Evolutionary conservation across 2,888 invertebrate species (phyloP), one percentile per base, ranked within the genome.

Genomic region (Ernsta delagoae): DNA sequence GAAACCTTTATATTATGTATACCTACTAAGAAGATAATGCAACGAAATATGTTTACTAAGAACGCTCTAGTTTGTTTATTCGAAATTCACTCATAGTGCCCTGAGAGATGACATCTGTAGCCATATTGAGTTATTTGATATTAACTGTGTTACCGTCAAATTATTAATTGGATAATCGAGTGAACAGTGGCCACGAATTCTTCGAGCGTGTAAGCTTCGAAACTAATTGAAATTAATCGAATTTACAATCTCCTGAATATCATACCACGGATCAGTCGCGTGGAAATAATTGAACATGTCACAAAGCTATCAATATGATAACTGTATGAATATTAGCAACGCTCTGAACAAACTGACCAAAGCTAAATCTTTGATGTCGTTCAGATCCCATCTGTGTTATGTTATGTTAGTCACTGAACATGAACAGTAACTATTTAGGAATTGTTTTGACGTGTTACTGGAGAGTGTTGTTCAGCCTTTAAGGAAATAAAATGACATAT

Each of bases 271-370:
- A 39, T 68, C 56, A n/a, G 31, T 68, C 48, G 24, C 24, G 57
- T 39, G 39, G 45, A 39, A 68, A 50, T 62, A 62, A 68, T 61
- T 67, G 41, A 61, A 67, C 54, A 31, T 45, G 67, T 68, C 62
- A 50, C 68, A 62, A 68, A 57, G 62, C 68, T 61, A 56, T 54
- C 48, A 36, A 56, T 8, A 61, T 62, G 62, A 56, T 31, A 39
- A 57, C 54, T 67, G 45, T n/a, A 60, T 3, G 43, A 34, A 11
- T 53, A 34, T 41, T 60, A 54, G 36, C 54, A 54, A 61, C 36
- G 24, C 45, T 24, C 45, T 60, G 43, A 56, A 39, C n/a, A 62
- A 62, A 48, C 3, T 39, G 24, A 34, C 6, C 12, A 31, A 31
- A 31, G 31, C 16, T 41, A n/a, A 4, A 5, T 43, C 54, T 66